These are phyloP conservation scores for Ivindomyrus marchei DNA, from an alignment of 2,113 vertebrate species.

Conservation along the genomic window DNA sequence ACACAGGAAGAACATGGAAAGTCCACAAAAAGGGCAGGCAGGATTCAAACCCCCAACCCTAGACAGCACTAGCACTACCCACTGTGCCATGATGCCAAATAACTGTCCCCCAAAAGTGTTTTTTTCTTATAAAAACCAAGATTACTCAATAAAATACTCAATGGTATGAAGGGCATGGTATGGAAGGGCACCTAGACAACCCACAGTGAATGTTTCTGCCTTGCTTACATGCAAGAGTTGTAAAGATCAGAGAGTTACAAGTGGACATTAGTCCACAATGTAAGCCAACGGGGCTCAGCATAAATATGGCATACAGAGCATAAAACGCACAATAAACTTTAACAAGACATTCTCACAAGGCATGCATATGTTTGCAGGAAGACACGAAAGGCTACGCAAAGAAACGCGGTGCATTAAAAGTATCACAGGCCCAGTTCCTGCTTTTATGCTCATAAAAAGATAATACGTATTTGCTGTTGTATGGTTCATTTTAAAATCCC, in stretches of 20 bases:
- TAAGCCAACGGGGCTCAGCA: not conserved
- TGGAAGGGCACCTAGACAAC: not conserved
- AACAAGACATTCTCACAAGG: not conserved
- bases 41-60: not conserved
- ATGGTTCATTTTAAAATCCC: not conserved
- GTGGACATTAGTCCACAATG: not conserved
- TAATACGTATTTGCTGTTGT: slow-evolving; percentile 3
- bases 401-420: not conserved
- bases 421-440: not conserved
- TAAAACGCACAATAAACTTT: not conserved
- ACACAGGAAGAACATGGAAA: not conserved
- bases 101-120: not conserved
- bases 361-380: not conserved
- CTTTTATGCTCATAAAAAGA: not conserved
- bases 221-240: not conserved
- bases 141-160: not conserved
- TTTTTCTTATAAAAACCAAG: not conserved
- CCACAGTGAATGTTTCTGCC: not conserved
- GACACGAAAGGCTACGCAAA: not conserved
- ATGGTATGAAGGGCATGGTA: not conserved
- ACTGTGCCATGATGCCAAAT: not conserved
- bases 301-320: not conserved
- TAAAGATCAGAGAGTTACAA: not conserved
- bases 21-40: not conserved
- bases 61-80: not conserved